Base-by-base conservation (phyloP, 1,140 invertebrate genomes). In the Aphis craccivora region DNA sequence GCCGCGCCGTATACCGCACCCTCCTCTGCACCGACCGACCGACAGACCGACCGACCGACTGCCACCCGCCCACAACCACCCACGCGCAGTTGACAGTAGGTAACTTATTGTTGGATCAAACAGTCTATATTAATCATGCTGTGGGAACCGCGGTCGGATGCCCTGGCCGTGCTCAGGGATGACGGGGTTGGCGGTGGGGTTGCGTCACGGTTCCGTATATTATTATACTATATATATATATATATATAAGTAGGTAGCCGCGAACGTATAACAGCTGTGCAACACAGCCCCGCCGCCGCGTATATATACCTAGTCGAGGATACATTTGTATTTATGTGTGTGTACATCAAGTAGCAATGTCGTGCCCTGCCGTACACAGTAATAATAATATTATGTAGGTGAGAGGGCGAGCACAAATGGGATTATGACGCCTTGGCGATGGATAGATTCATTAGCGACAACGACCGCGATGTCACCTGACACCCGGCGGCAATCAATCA, bases 61-160 rank as follows among this genome's bases (percentile, higher is more conserved):
- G 8, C 83, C 83, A 40, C 35, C 83, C 83, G 40, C 83, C 23
- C 40, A 43, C 37, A 40, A 5, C 23, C 23, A 5, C 23, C 23
- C 83, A 23, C 43, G 67, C 45, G n/a, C 48, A 22, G 91, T 86
- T 86, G 91, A 93, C 91, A 84, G 91, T 86, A 93, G 81, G 91
- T 93, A 93, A 93, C 91, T 93, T 93, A 93, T 93, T 93, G 91
- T 93, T 93, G 91, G 91, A 93, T 93, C 91, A 93, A 93, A 93
- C 91, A 93, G 91, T 93, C 91, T 93, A 93, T 81, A 93, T 93
- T 93, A 93, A 93, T 93, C 91, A 93, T 93, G 81, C 81, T 81
- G 91, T 93, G 91, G 91, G 91, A 93, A 93, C 48, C 76, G 91
- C 48, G 91, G 91, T 93, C 91, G 76, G 35, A 67, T 43, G 89